These are phyloP conservation scores for Pseudopipra pipra DNA, from an alignment of 2,113 vertebrate genomes.

Conservation along the genomic window DNA sequence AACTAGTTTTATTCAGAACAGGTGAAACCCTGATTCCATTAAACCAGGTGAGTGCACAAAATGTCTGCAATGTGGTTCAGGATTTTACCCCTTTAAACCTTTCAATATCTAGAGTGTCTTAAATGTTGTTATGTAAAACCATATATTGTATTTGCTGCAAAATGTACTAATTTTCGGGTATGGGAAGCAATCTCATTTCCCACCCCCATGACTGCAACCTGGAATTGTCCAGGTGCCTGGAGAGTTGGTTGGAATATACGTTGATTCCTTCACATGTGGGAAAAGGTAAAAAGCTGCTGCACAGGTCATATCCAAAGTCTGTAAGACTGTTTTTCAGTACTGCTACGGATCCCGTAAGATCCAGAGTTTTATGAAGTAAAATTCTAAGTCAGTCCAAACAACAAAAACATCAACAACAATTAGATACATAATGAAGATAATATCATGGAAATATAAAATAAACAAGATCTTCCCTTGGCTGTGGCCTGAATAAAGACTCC, in stretches of 20 bases:
- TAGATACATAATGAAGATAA: background rate
- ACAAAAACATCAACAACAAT: background rate
- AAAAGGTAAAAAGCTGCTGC: background rate
- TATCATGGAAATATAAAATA: background rate
- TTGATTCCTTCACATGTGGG: background rate
- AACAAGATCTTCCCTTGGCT: background rate
- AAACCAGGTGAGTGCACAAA: background rate
- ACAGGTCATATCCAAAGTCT: background rate
- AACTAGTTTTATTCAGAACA: background rate
- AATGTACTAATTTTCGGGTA: background rate
- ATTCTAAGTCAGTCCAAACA: background rate
- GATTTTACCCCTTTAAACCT: background rate
- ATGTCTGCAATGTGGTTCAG: accelerated
- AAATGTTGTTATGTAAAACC: background rate
- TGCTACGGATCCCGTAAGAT: background rate
- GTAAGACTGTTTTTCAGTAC: background rate
- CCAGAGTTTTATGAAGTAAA: background rate
- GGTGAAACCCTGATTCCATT: background rate
- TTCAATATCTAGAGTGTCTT: background rate
- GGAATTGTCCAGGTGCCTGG: background rate
- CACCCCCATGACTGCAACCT: background rate
- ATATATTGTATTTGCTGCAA: background rate
- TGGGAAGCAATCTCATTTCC: background rate
- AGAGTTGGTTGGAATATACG: background rate
- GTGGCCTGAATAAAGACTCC: background rate